Conservation (phyloP, 2,113 vertebrate genomes). For the Anser cygnoides region DNA sequence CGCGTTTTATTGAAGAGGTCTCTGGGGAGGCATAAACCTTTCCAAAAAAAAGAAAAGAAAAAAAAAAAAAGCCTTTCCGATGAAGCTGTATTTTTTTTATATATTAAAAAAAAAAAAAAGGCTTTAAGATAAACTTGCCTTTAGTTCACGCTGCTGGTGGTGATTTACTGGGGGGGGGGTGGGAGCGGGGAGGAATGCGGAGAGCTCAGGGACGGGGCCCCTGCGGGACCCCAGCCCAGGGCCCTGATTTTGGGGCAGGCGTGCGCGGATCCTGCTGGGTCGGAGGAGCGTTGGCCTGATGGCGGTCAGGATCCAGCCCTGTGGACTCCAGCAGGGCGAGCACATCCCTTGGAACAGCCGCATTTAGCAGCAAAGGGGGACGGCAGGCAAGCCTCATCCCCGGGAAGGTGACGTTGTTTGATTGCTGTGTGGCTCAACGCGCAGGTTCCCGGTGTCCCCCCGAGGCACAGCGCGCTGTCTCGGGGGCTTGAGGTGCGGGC, state of each 20-base stretch:
- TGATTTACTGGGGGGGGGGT: background rate
- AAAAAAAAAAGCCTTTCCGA: conserved; percentile 79
- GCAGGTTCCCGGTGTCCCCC: background rate
- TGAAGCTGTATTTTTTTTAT: conserved; percentile 48
- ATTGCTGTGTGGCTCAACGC: background rate
- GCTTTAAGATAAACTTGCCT: conserved; percentile 35
- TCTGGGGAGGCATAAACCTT: conserved; percentile 81
- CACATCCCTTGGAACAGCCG: background rate
- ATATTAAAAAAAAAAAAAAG: background rate
- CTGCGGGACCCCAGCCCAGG: too few species aligned
- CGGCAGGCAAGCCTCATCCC: background rate
- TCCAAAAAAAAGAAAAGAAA: conserved; percentile 22
- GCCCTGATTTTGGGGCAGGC: fast-evolving
- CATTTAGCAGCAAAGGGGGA: background rate
- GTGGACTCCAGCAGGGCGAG: fast-evolving
- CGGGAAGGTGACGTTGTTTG: background rate
- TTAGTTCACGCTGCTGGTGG: background rate
- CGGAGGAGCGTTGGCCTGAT: background rate
- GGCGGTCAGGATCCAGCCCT: background rate
- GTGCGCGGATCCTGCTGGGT: background rate
- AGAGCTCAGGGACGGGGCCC: background rate
- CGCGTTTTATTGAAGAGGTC: conserved; percentile 81
- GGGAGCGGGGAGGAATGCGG: background rate
- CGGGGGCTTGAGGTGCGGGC: fast-evolving
- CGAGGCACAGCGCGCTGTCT: background rate